A percentile compares a stretch with the other conserved stretches of the same genome.
phyloP scores from a whole-genome alignment of 2,797 vertebrate genomes.

The Xerus rutilus region DNA sequence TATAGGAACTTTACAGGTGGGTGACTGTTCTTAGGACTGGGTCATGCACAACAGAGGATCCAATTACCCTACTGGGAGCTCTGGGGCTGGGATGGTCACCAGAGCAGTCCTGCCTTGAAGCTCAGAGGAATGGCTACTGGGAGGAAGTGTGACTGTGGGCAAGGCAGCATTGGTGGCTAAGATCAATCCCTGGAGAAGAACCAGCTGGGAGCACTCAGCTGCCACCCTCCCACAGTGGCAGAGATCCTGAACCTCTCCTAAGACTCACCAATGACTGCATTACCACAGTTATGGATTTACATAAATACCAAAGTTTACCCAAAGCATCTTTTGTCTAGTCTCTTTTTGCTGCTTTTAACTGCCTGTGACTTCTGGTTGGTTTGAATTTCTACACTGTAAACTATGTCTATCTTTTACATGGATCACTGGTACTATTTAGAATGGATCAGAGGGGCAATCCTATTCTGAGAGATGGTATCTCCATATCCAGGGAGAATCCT shows the following conservation, averaged over 20 bases:
- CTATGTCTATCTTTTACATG: not conserved
- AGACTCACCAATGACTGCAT: not conserved
- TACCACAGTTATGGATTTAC: not conserved
- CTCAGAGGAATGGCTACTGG: not conserved
- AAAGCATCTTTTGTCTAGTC: not conserved
- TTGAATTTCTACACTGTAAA: not conserved
- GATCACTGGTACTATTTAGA: not conserved
- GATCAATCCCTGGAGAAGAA: not conserved
- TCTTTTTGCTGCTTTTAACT: not conserved
- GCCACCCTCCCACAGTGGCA: not conserved
- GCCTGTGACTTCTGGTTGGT: not conserved
- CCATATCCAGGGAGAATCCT: not conserved
- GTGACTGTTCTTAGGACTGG: not conserved
- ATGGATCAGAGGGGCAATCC: not conserved
- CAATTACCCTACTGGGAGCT: accelerated
- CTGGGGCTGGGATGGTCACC: not conserved
- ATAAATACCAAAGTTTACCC: not conserved
- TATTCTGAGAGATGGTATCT: not conserved
- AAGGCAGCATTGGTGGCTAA: not conserved
- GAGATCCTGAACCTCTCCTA: not conserved
- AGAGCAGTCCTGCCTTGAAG: not conserved
- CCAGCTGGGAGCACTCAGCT: not conserved
- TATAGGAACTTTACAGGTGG: not conserved
- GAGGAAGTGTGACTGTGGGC: not conserved
- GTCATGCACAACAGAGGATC: accelerated